Evolutionary conservation across 2,888 invertebrate species (phyloP).

Genomic region (Neocrepidodera transversa): DNA sequence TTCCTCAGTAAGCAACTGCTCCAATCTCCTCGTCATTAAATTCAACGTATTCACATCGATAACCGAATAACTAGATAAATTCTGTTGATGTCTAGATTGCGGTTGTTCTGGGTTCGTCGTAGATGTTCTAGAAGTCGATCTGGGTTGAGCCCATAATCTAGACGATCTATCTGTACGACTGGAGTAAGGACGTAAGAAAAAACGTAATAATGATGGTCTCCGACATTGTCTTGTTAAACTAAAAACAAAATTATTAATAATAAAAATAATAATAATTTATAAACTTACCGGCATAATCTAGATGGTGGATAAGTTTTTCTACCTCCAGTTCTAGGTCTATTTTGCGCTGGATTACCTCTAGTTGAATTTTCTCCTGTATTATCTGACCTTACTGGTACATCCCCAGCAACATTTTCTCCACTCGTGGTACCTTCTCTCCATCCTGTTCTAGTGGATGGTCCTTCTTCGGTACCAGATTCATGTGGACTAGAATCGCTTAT

Average conservation of each 20-base stretch:
- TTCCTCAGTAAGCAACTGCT: slow-evolving; percentile 47
- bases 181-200: slow-evolving; percentile 48
- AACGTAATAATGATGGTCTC: slow-evolving; percentile 47
- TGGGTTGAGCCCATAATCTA: slow-evolving; percentile 18
- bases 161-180: slow-evolving; percentile 42
- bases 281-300: slow-evolving; percentile 45
- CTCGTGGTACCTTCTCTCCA: neutral
- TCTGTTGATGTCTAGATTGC: slow-evolving; percentile 15
- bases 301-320: slow-evolving; percentile 56
- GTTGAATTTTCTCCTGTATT: neutral
- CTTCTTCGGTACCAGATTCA: slow-evolving; percentile 47
- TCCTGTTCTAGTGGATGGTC: neutral
- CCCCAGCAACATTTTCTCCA: neutral
- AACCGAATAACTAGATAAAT: slow-evolving; percentile 40
- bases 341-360: slow-evolving; percentile 4
- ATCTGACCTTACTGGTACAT: neutral
- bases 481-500: slow-evolving; percentile 57
- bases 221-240: slow-evolving; percentile 49
- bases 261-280: slow-evolving; percentile 30
- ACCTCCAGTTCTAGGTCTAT: slow-evolving; percentile 42
- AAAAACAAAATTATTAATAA: no score
- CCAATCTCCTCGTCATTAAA: slow-evolving; percentile 47
- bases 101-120: neutral
- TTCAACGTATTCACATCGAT: slow-evolving; percentile 44
- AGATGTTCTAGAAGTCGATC: slow-evolving; percentile 16